Evolutionary conservation across 2,113 vertebrate genomes (phyloP).

Genomic region (Mustela lutreola): DNA sequence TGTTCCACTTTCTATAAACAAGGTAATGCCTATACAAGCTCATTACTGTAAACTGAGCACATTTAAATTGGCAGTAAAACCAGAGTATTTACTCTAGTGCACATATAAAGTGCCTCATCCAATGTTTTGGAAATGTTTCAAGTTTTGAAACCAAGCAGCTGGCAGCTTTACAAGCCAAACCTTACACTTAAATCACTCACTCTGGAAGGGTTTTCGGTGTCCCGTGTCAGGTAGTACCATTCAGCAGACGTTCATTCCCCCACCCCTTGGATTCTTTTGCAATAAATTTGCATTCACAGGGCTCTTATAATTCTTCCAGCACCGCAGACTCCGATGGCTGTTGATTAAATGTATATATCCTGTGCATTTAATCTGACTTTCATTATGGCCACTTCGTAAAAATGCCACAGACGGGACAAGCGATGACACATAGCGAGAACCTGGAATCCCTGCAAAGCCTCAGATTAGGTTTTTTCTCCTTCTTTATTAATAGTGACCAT

Average conservation of each 20-base stretch:
- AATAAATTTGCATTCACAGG: slow-evolving; percentile 90
- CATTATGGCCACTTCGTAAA: slow-evolving; percentile 99
- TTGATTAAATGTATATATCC: slow-evolving; percentile 89
- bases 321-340: slow-evolving; percentile 84
- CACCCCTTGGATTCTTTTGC: slow-evolving; percentile 86
- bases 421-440: slow-evolving; percentile 93
- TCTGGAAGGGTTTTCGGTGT: slow-evolving; percentile 89
- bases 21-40: slow-evolving; percentile 92
- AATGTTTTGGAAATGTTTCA: slow-evolving; percentile 92
- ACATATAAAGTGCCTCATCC: slow-evolving; percentile 93
- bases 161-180: slow-evolving; percentile 91
- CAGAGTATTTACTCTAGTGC: slow-evolving; percentile 92
- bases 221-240: slow-evolving; percentile 95
- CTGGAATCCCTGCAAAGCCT: slow-evolving; percentile 95
- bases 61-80: slow-evolving; percentile 98
- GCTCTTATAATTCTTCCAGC: slow-evolving; percentile 89
- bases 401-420: slow-evolving; percentile 95
- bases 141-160: slow-evolving; percentile 92
- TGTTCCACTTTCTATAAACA: slow-evolving; percentile 91
- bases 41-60: slow-evolving; percentile 96
- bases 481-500: slow-evolving; percentile 95
- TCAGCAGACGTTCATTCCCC: slow-evolving; percentile 87
- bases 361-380: slow-evolving; percentile 97
- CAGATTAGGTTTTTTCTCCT: slow-evolving; percentile 91
- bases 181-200: slow-evolving; percentile 91